Evolutionary conservation across 1,140 invertebrate genomes (phyloP), one percentile per base, ranked within the genome.

Genomic region (Tetraneura akinire): DNA sequence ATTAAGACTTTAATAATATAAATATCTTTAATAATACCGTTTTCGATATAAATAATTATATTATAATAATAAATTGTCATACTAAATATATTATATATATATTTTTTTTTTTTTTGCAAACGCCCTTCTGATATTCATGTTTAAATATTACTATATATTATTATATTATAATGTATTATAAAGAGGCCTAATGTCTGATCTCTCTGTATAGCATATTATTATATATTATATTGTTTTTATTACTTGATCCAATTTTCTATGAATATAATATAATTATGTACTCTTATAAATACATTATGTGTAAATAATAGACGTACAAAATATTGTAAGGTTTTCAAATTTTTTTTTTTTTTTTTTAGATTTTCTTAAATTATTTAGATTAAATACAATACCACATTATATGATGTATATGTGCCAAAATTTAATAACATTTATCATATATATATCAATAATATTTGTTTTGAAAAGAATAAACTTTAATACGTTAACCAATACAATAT

Each of bases 381-480:
- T 11, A 76, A 76, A 76, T 45, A 8, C 32, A n/a, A 53, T 37
- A 73, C 21, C 47, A 71, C 49, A 13, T 60, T 37, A 32, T 57
- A 57, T 76, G n/a, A 37, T 73, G 49, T 53, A 32, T 76, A 76
- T 76, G 73, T 76, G 51, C 73, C 73, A 76, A 76, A 37, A 32
- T 57, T 76, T 37, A 74, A 74, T 64, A 8, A 32, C 29, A 76
- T 29, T 55, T 55, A 76, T 76, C 32, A 76, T 42, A 76, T n/a
- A 76, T n/a, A 57, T 76, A 76, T 76, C 73, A 76, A 76, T 76
- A 76, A 57, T 42, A 76, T 76, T 55, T 76, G 53, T 76, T 76
- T 60, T 45, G 53, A 76, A 76, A 23, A 60, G 23, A 76, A 57
- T 76, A 76, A 76, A 76, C 73, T 49, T 55, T 73, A n/a, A n/a